phyloP scores from a whole-genome alignment of 2,113 vertebrate genomes.

The Mobula hypostoma region DNA sequence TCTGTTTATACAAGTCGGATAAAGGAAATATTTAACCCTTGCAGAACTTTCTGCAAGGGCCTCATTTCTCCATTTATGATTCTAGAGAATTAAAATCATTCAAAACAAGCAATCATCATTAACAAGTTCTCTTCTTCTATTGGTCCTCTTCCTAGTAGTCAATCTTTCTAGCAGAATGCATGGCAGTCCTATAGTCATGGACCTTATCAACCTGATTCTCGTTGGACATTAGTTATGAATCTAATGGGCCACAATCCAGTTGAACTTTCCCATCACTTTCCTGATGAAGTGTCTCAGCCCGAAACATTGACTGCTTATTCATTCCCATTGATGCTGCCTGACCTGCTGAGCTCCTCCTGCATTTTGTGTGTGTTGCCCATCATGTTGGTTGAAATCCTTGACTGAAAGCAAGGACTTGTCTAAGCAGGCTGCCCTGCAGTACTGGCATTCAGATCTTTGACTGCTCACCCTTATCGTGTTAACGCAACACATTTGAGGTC shows the following conservation, averaged over 20 bases:
- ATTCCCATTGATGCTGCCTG: too few species aligned
- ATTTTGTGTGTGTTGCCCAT: too few species aligned
- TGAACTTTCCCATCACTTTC: not conserved
- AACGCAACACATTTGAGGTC: not conserved
- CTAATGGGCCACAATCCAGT: not conserved
- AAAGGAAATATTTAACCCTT: slow-evolving; percentile 26
- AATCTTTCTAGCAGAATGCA: not conserved
- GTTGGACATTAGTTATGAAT: not conserved
- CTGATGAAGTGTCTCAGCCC: too few species aligned
- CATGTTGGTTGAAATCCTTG: not conserved
- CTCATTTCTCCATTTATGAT: too few species aligned
- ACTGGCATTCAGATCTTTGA: not conserved
- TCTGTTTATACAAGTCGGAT: slow-evolving; percentile 31
- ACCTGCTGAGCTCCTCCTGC: too few species aligned
- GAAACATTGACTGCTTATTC: too few species aligned
- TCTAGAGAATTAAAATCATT: not conserved
- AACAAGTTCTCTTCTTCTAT: not conserved
- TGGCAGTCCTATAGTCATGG: not conserved
- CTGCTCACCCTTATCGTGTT: not conserved
- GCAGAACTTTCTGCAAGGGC: not conserved
- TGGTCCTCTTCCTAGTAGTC: not conserved
- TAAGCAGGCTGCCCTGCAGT: not conserved
- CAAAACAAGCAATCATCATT: not conserved
- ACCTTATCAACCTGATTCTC: not conserved
- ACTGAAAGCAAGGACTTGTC: not conserved